Conservation (phyloP, 2,113 vertebrate species). For the Pionites leucogaster region DNA sequence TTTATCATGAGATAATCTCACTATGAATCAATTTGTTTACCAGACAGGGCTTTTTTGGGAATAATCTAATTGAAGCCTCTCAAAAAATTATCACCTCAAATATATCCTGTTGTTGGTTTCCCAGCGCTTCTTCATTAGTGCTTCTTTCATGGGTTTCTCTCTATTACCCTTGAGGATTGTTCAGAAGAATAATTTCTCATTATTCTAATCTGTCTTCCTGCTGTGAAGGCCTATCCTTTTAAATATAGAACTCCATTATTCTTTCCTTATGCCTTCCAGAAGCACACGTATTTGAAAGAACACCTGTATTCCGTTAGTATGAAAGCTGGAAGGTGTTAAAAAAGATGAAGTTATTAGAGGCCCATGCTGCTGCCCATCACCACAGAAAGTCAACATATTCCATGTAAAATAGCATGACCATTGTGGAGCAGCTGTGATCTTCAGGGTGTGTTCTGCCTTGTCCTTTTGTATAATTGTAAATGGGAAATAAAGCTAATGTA, state of each 20-base stretch:
- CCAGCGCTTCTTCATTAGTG: not conserved
- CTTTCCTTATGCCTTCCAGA: not conserved
- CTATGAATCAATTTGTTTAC: not conserved
- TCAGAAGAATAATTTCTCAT: not conserved
- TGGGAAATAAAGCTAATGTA: not conserved
- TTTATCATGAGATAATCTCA: not conserved
- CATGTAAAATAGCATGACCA: not conserved
- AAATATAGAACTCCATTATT: not conserved
- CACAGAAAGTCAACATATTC: not conserved
- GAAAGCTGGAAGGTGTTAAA: not conserved
- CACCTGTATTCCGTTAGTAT: not conserved
- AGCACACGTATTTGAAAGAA: not conserved
- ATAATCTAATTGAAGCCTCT: not conserved
- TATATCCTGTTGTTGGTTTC: not conserved
- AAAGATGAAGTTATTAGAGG: not conserved
- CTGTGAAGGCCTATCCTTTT: not conserved
- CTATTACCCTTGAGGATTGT: not conserved
- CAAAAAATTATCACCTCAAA: not conserved
- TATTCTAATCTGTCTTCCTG: not conserved
- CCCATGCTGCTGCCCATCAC: not conserved
- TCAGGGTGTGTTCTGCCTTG: not conserved
- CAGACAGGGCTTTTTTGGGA: not conserved
- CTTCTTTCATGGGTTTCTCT: not conserved
- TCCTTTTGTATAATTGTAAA: not conserved
- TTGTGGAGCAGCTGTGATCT: not conserved